These are phyloP conservation scores for Poecile atricapillus DNA, from an alignment of 2,113 vertebrate genomes.

Conservation along the genomic window DNA sequence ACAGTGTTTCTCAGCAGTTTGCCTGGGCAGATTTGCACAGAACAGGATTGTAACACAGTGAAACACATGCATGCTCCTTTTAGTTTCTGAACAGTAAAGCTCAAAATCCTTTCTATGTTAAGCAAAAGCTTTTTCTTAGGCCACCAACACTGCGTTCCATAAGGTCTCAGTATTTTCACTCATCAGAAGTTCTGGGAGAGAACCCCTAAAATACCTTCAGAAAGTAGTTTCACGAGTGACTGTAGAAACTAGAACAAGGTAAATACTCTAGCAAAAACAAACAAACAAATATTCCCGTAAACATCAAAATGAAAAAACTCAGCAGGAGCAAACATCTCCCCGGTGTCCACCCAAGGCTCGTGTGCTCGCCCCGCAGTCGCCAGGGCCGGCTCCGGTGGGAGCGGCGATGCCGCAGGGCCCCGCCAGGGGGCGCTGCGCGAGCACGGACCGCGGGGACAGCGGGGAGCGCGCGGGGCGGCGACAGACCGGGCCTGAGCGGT, in stretches of 20 bases:
- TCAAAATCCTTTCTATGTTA: background rate
- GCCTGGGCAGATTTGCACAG: background rate
- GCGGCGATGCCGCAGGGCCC: background rate
- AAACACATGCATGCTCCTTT: background rate
- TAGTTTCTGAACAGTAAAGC: background rate
- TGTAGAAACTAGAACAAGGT: background rate
- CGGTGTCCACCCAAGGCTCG: accelerated
- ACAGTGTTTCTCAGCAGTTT: accelerated
- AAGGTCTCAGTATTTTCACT: background rate
- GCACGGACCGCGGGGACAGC: accelerated
- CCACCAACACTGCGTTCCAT: background rate
- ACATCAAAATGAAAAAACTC: background rate
- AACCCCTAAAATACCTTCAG: background rate
- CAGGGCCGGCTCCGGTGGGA: accelerated
- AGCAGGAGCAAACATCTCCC: background rate
- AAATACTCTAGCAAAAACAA: background rate
- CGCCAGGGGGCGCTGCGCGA: background rate
- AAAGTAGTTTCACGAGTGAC: background rate
- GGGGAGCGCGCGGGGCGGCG: background rate
- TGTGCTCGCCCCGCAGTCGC: accelerated
- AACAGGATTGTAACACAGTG: background rate
- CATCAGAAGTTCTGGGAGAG: background rate
- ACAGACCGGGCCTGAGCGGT: accelerated
- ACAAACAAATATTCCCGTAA: background rate
- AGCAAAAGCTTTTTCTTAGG: background rate